Base-by-base conservation (phyloP, 2,113 vertebrate species). In the Actenoides hombroni region DNA sequence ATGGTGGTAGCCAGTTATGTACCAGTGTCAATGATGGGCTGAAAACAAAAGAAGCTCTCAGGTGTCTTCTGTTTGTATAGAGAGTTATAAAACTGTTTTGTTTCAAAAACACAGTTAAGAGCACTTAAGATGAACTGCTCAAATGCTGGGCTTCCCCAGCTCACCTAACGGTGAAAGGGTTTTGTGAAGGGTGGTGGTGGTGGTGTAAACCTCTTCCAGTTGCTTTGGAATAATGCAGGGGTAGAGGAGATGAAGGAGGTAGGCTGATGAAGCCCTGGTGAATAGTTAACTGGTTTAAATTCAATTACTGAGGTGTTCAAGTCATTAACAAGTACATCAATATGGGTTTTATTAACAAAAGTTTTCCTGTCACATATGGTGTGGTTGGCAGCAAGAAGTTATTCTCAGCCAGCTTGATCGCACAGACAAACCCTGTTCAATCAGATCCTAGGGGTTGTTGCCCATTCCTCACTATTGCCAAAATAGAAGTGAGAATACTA, bases 211-310 rank as follows among this genome's bases (percentile, higher is more conserved):
- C 85, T 94, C 84, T 88, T 81, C 83, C 59, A 90, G 92, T 85
- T 94, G 80, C 90, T 94, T 90, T 83, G 91, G 93, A 95, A 92
- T 86, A 86, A 49, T 6, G 7, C 61, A 83, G 69, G 28, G 25
- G 67, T 68, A 20, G 51, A 84, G 60, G 68, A 84, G 64, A 35
- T 70, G 67, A 49, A 83, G 74, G 82, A 88, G 77, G 78, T 89
- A 67, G 87, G 71, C 65, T 94, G 90, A 83, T 82, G 85, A 87
- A 85, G 79, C 84, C 94, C 85, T 92, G 37, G 74, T 86, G 86
- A 94, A 74, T 86, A 95, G 90, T 92, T 96, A 97, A 86, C 73
- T 85, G 86, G 77, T 94, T 97, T 87, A 91, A 94, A 95, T 92
- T 94, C 95, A 80, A 12, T 92, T 93, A 94, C 56, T 74, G 49